Percentiles rank a stretch among this genome's conserved stretches.
phyloP scores from a whole-genome alignment of 1,140 invertebrate genomes.

The Bactericera cockerelli region DNA sequence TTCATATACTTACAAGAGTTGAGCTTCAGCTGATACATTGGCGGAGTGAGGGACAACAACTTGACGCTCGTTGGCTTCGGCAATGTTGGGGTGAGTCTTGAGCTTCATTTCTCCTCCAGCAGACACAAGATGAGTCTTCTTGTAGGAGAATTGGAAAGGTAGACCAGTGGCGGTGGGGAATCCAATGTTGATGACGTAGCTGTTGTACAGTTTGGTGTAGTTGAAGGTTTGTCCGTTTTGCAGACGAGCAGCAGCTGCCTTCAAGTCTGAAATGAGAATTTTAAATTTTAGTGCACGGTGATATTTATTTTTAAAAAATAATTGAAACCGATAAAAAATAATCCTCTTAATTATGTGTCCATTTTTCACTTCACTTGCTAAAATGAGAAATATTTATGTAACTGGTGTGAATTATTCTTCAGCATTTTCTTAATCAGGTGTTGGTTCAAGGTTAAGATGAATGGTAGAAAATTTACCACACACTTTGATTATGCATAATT shows the following conservation, averaged over 20 bases:
- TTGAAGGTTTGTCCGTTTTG: slow-evolving; percentile 33
- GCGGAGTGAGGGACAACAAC: slow-evolving; percentile 26
- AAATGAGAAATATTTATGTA: no score
- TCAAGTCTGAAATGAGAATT: slow-evolving; percentile 23
- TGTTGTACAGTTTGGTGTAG: slow-evolving; percentile 37
- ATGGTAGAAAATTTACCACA: no score
- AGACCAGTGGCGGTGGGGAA: slow-evolving; percentile 49
- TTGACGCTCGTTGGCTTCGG: slow-evolving; percentile 18
- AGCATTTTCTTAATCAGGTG: no score
- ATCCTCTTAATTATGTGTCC: no score
- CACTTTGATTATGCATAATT: no score
- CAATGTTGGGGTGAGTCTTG: slow-evolving; percentile 27
- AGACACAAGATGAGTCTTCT: slow-evolving; percentile 33
- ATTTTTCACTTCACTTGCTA: no score
- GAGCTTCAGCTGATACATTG: slow-evolving; percentile 30
- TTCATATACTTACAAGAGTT: slow-evolving; percentile 26
- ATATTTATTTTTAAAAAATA: no score
- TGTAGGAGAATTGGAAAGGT: slow-evolving; percentile 42
- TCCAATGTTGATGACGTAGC: slow-evolving; percentile 36
- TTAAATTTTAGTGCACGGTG: no score
- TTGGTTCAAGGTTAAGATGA: no score
- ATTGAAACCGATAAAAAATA: no score
- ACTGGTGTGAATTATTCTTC: no score
- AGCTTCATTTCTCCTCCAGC: slow-evolving; percentile 31
- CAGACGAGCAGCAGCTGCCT: slow-evolving; percentile 26